phyloP scores from a whole-genome alignment of 2,797 vertebrate genomes.

The Borostomias antarcticus region DNA sequence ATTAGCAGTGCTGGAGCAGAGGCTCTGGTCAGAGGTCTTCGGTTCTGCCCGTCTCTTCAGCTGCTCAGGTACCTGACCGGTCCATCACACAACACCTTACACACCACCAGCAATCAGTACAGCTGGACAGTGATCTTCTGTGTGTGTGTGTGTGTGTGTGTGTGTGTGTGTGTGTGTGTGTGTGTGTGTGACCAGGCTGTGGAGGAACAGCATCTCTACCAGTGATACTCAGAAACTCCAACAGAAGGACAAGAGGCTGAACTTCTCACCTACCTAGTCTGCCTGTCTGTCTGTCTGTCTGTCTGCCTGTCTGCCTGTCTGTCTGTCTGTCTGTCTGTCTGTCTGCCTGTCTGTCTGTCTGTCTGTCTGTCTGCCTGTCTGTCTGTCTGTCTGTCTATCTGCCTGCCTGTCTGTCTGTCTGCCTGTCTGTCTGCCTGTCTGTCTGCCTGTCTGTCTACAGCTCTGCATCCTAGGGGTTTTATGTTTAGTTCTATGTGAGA shows the following conservation, averaged over 20 bases:
- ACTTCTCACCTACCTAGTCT: constrained; percentile 76
- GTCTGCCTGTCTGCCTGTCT: background rate
- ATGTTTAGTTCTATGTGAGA: background rate
- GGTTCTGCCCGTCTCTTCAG: constrained; percentile 70
- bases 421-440: background rate
- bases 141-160: background rate
- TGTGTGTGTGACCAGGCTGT: constrained; percentile 73
- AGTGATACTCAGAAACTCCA: constrained; percentile 52
- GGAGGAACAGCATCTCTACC: constrained; percentile 78
- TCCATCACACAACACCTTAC: background rate
- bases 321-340: background rate
- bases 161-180: background rate
- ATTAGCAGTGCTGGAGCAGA: constrained; percentile 76
- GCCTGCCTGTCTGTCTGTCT: too few relatives aligned
- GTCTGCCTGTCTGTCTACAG: background rate
- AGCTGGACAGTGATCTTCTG: background rate
- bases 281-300: background rate
- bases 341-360: background rate
- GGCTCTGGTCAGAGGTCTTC: constrained; percentile 70
- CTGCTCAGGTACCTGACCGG: constrained; percentile 76
- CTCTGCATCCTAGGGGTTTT: too few relatives aligned
- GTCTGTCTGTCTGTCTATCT: background rate
- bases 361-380: background rate
- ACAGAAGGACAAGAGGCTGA: constrained; percentile 78
- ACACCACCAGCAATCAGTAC: background rate